These are phyloP conservation scores for Acanthiza pusilla DNA, from an alignment of 2,797 vertebrate genomes.

Conservation along the genomic window DNA sequence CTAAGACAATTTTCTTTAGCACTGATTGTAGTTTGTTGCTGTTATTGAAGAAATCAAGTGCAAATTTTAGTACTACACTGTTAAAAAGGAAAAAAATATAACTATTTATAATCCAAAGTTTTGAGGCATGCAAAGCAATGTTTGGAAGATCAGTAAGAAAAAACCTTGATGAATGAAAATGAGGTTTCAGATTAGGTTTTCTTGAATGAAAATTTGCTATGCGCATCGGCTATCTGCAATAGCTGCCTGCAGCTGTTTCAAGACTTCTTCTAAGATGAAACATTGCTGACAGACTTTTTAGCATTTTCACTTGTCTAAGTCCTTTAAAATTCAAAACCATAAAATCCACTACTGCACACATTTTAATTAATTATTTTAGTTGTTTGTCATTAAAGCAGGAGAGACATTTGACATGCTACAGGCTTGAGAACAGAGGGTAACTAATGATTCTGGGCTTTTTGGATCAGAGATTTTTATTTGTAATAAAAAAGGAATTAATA, in stretches of 20 bases:
- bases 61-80: not conserved
- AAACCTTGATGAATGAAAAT: not conserved
- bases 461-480: not conserved
- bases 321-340: not conserved
- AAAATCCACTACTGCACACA: not conserved
- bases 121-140: not conserved
- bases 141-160: not conserved
- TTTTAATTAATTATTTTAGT: not conserved
- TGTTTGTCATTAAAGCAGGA: not conserved
- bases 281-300: not conserved
- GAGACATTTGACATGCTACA: not conserved
- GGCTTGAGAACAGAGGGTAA: not conserved
- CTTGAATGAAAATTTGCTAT: not conserved
- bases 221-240: not conserved
- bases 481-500: slow-evolving; percentile 5
- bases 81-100: not conserved
- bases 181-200: not conserved
- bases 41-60: not conserved
- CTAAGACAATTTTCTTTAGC: not conserved
- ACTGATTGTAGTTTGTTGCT: not conserved
- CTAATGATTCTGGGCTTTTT: not conserved
- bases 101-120: not conserved
- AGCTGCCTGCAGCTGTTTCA: not conserved
- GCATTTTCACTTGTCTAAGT: not conserved
- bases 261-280: not conserved